phyloP scores from a whole-genome alignment of 1,140 invertebrate genomes.

The Drosophila sturtevanti region DNA sequence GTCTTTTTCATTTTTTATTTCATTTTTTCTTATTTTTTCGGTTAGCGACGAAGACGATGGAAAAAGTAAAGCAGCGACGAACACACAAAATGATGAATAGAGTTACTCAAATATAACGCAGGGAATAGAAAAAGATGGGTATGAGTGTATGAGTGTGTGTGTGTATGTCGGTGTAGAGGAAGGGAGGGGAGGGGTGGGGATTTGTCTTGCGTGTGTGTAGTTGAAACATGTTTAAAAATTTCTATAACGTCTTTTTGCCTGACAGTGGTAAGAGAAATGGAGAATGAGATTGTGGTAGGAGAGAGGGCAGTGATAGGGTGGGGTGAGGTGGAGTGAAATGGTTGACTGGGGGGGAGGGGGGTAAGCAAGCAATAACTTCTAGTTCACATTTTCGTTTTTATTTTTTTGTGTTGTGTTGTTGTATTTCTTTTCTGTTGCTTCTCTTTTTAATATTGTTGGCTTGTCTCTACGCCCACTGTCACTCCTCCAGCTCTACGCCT shows the following conservation, averaged over 20 bases:
- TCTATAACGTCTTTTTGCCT: constrained; percentile 66
- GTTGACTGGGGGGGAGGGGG: background rate
- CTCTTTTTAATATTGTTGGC: constrained; percentile 69
- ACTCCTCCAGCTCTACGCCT: background rate
- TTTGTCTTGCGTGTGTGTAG: constrained; percentile 50
- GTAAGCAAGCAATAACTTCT: constrained; percentile 61
- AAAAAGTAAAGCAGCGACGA: constrained; percentile 2
- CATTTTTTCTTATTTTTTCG: constrained; percentile 10
- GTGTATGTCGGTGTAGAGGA: background rate
- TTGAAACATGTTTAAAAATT: constrained; percentile 78
- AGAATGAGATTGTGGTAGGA: background rate
- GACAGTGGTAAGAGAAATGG: constrained; percentile 11
- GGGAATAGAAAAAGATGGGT: constrained; percentile 36
- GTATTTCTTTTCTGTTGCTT: no score
- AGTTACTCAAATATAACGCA: constrained; percentile 72
- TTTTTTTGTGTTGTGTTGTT: no score
- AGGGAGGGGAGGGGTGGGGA: background rate
- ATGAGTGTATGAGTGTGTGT: constrained; percentile 11
- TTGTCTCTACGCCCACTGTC: constrained; percentile 16
- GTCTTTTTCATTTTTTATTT: constrained; percentile 33
- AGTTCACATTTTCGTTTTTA: constrained; percentile 45
- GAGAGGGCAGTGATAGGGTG: constrained; percentile 1
- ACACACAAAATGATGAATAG: constrained; percentile 73
- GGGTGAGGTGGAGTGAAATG: background rate
- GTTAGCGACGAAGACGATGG: constrained; percentile 25